These are phyloP conservation scores for Pteropus rufus DNA, from an alignment of 2,797 vertebrate genomes.

Conservation along the genomic window DNA sequence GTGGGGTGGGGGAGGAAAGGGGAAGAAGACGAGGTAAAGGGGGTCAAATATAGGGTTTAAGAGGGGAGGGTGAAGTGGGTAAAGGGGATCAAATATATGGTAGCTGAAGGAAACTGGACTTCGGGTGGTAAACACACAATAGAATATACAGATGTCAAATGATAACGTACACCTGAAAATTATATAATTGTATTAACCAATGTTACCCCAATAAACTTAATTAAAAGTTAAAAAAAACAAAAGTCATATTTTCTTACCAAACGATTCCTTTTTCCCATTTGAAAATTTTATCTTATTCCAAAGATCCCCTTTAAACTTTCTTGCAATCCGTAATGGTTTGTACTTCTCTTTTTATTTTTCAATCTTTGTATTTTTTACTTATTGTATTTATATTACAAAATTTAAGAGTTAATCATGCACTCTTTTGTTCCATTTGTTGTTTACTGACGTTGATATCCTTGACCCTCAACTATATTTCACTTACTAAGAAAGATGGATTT, in stretches of 20 bases:
- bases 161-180: no score
- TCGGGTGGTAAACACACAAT: no score
- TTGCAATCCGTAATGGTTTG: not conserved
- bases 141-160: no score
- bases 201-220: no score
- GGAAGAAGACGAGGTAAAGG: no score
- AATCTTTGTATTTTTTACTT: conserved; percentile 1
- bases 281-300: not conserved
- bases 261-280: not conserved
- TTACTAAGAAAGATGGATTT: not conserved
- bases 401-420: not conserved
- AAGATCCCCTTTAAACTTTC: not conserved
- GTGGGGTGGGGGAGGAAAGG: no score
- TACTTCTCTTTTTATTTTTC: not conserved
- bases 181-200: no score
- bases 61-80: no score
- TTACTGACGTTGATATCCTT: not conserved
- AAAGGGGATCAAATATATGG: no score
- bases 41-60: no score
- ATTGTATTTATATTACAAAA: not conserved
- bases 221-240: not conserved
- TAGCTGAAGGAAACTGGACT: no score
- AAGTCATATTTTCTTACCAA: not conserved
- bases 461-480: not conserved
- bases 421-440: not conserved